Evolutionary conservation across 2,888 invertebrate genomes (phyloP).

Genomic region (Diaphora mendica): DNA sequence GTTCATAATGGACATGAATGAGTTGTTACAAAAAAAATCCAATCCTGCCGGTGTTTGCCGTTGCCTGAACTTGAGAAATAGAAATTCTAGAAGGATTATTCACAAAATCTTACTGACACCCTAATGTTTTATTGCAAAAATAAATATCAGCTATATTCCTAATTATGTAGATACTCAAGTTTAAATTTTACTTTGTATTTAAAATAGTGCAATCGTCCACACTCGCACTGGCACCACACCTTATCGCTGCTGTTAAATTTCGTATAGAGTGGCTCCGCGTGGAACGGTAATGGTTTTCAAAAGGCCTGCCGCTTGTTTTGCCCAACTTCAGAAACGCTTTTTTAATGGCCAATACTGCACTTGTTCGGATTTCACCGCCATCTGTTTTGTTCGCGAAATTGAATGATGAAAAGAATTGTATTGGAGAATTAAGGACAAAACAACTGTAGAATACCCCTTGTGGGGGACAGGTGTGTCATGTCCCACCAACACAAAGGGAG

Average conservation of each 20-base stretch:
- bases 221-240: constrained; percentile 47
- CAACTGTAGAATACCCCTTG: neutral
- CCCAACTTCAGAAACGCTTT: constrained; percentile 36
- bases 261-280: constrained; percentile 66
- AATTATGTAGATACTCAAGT: too few relatives aligned
- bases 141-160: too few relatives aligned
- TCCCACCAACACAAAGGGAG: too few relatives aligned
- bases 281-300: constrained; percentile 72
- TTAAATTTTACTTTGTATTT: too few relatives aligned
- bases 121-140: too few relatives aligned
- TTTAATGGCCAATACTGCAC: constrained; percentile 30
- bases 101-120: too few relatives aligned
- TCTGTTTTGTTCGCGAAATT: constrained; percentile 29
- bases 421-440: neutral
- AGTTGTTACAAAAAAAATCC: too few relatives aligned
- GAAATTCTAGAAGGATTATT: too few relatives aligned
- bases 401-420: neutral
- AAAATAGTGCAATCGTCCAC: constrained; percentile 7
- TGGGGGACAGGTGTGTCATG: too few relatives aligned
- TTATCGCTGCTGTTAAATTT: constrained; percentile 60
- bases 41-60: too few relatives aligned
- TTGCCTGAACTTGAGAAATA: too few relatives aligned
- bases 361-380: constrained; percentile 32
- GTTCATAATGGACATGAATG: too few relatives aligned
- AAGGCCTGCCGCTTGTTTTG: constrained; percentile 60